Evolutionary conservation across 92 coral and sea anemone species (phyloP), one percentile per base, ranked within the genome.

Genomic region (Porites divaricata): DNA sequence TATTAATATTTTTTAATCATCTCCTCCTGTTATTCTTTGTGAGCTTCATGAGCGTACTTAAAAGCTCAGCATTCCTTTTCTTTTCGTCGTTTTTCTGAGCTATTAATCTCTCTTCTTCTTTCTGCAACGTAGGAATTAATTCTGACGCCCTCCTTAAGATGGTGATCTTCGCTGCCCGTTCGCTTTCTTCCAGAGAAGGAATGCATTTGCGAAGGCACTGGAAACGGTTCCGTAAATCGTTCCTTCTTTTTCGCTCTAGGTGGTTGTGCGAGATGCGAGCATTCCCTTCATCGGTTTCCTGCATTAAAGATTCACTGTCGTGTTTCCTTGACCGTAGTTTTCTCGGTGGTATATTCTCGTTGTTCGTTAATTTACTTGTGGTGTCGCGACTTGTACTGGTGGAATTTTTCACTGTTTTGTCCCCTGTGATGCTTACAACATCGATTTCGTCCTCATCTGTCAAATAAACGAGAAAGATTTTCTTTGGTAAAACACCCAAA

Each of bases 371-470:
- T 70, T 76, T 28, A 13, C 45, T n/a, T 48, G 89, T 78, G 76
- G 79, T 58, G 71, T 73, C 63, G 76, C 53, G 73, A 0, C 13
- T 13, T 70, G 17, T 14, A 52, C 74, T 45, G 75, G 51, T 61
- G 76, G 63, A 52, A 16, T 59, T 67, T 28, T 50, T 67, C 26
- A 69, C 69, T 75, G 70, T 45, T 85, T 79, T 49, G 71, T 59
- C 68, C 11, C 23, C 83, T 21, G 81, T 35, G 11, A 91, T 80
- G 6, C 90, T 79, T 20, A 94, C 98, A 19, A 94, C 98, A 72
- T 94, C 98, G 51, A 94, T 91, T 81, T 94, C 91, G 53, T 88
- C 98, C 72, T 94, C 98, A 14, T 91, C 94, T 91, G 91, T 49
- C 63, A 63, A 83, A 70, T 72, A 83, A 83, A 86, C 17, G 19